Base-by-base conservation (phyloP, 1,140 invertebrate genomes). In the Potamilus streckersoni region DNA sequence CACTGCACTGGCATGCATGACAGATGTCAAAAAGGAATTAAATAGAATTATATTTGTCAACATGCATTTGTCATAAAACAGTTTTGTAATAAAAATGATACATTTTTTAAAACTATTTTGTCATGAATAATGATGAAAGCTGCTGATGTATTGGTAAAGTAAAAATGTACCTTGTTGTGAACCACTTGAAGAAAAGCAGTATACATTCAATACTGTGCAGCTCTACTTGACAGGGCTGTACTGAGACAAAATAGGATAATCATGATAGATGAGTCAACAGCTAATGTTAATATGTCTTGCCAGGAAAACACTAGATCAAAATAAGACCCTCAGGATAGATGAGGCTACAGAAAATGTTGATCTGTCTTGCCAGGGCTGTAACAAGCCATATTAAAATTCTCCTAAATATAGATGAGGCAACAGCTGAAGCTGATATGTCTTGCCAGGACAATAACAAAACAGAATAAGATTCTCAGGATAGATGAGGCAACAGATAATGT, bases 301-400 rank as follows among this genome's bases (percentile, higher is more conserved):
- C 15, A 74, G 90, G 70, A 89, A 90, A 23, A 80, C 90, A 19
- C 84, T 91, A 5, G 74, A 88, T 1, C 82, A 85, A 57, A 90
- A 86, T 72, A 85, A 86, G 71, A 87, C 91, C 19, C 88, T 95
- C 0, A 89, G 95, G 6, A 87, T 95, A 72, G 96, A 98, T 88
- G 96, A 98, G 90, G 96, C 96, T 14, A 98, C 96, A 38, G 96
- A 96, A 12, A 96, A 96, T 78, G 95, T 98, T 27, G 96, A 98
- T 74, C 81, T 81, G 55, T 58, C 20, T 49, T 11, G 20, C 56
- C 15, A 74, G 90, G 70, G 89, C 90, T 23, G 79, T 91, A 19
- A 83, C 90, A 5, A 75, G 88, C 1, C 82, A 85, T 56, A 90
- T 86, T 72, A 85, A 86, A 72, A 87, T 91, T 16, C 87, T 95